A percentile compares a stretch with the other conserved stretches of the same genome.
Evolutionary conservation across 2,888 invertebrate genomes (phyloP).

Genomic region (Apamea anceps): DNA sequence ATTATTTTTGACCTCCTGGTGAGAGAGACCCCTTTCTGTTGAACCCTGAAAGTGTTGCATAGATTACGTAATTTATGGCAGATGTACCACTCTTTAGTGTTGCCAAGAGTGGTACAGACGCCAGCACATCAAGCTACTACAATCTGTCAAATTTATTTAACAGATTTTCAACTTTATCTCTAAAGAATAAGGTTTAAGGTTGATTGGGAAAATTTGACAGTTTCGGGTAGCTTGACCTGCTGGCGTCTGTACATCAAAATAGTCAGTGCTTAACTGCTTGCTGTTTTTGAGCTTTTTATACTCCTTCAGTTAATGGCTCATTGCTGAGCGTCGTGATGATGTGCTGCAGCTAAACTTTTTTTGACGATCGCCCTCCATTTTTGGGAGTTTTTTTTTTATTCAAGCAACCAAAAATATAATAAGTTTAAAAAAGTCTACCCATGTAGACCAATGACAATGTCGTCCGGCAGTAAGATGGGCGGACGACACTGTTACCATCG

Average conservation of each 20-base stretch:
- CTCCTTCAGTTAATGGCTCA: not conserved
- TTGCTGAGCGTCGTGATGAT: not conserved
- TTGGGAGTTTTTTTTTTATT: too few relatives aligned
- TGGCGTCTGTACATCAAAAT: too few relatives aligned
- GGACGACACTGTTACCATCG: too few relatives aligned
- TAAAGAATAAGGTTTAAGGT: too few relatives aligned
- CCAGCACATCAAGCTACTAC: too few relatives aligned
- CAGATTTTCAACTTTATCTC: too few relatives aligned
- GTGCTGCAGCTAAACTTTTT: not conserved
- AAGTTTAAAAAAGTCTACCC: too few relatives aligned
- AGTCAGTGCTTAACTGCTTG: not conserved
- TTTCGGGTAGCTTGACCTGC: too few relatives aligned
- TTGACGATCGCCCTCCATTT: not conserved
- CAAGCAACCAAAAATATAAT: not conserved
- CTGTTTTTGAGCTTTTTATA: not conserved
- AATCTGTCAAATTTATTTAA: too few relatives aligned
- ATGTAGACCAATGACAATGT: too few relatives aligned
- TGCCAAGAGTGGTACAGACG: not conserved
- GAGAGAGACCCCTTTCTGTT: conserved; percentile 75
- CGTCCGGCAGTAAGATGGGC: too few relatives aligned
- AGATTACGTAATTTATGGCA: conserved; percentile 35
- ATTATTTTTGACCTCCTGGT: conserved; percentile 81
- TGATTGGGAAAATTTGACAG: too few relatives aligned
- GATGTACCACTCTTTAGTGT: conserved; percentile 31
- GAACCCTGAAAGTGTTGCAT: conserved; percentile 64